Base-by-base conservation (phyloP, 1,140 invertebrate species). In the Lethrus apterus region DNA sequence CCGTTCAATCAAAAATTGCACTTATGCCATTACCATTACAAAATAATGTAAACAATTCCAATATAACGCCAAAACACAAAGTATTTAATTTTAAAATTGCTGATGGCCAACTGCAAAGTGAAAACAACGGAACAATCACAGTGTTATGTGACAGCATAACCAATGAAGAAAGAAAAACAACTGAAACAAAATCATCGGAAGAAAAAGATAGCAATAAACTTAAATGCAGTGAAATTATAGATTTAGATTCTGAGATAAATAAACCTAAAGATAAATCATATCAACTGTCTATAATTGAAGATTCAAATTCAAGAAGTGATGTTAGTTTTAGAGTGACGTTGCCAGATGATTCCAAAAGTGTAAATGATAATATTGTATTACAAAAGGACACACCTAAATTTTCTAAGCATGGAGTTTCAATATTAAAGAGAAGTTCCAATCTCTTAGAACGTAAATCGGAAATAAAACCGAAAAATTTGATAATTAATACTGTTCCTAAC, bases 81-180 rank as follows among this genome's bases (percentile, higher is more conserved):
- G 65, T 76, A 57, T 71, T 75, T 44, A 76, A 76, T 58, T 62
- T 77, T 34, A 75, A 77, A 59, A 70, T 77, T 26, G 68, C 68
- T 18, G 75, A 75, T 59, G 73, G 72, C 8, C 68, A 73, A 53
- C 59, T 74, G 29, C 70, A 62, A 41, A 56, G 60, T 13, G 70
- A 73, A 41, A 62, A 56, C 19, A 72, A 73, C 60, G 63, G 65
- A 42, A 63, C 67, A n/a, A 69, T 75, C 44, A 73, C 70, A 51
- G 68, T 74, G 65, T 63, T 62, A 54, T 63, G 57, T 55, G 50
- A 58, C 41, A 53, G 44, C 31, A 40, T 42, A 38, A 29, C 17
- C 38, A 49, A 36, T n/a, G 30, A 44, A 18, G 46, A 47, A 36
- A 43, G 34, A 36, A 51, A 23, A 38, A 19, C 30, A 41, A 35